Base-by-base conservation (phyloP, 2,113 vertebrate species). In the Sapayoa aenigma region DNA sequence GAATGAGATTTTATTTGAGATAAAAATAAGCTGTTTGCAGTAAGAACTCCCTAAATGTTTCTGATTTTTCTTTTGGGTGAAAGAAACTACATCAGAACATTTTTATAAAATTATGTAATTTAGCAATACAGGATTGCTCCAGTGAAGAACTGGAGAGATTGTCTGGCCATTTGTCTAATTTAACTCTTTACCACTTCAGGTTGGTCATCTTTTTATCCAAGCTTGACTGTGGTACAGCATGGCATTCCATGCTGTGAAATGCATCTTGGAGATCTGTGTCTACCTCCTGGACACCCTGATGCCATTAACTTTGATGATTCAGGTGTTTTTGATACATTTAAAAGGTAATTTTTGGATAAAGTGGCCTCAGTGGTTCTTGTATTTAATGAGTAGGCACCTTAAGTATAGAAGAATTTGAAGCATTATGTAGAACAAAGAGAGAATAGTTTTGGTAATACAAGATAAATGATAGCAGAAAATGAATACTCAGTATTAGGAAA, bases 301-400 rank as follows among this genome's bases (percentile, higher is more conserved):
- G 98, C 99, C 98, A 99, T 99, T 97, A 99, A 99, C 98, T 99
- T 99, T 97, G 99, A 99, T 94, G 99, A 99, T 98, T 99, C 99
- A 59, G 99, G 99, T 89, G 99, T 99, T 97, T 99, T 99, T 98
- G 99, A 99, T 98, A 99, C 99, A 91, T 99, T 99, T 98, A 99
- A 99, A 98, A 99, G 99, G 99, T 99, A 98, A 97, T 95, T 95
- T 56, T 95, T 95, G 68, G 87, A 94, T 97, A 95, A 95, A 96
- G 95, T 97, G 94, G 95, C 93, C 86, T 95, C 90, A 96, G 93
- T 87, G 74, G 94, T 87, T 94, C 80, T 92, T 94, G 41, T 82
- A 92, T 95, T 89, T 94, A 67, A 85, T 93, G 78, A 94, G 89
- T 83, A 96, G 96, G 81, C 89, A 94, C 87, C 35, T 81, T 87